Evolutionary conservation across 1,140 invertebrate genomes (phyloP).

Genomic region (Megalopta genalis): DNA sequence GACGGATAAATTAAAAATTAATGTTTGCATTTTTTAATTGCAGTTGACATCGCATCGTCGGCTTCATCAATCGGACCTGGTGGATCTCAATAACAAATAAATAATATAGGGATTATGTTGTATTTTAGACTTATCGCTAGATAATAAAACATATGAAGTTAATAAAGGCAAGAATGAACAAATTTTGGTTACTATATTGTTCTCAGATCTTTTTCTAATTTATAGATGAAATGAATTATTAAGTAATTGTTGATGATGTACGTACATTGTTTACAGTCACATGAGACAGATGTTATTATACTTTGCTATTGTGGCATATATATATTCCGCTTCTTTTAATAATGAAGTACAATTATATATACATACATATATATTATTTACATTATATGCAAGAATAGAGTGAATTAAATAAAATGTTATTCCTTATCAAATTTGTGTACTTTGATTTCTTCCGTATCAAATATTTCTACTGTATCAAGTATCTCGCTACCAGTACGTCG

Average conservation of each 20-base stretch:
- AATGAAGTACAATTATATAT: slow-evolving; percentile 2
- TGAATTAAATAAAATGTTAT: slow-evolving; percentile 29
- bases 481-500: no score
- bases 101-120: slow-evolving; percentile 2
- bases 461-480: no score
- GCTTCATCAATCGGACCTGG: slow-evolving; percentile 30
- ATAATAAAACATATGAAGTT: slow-evolving; percentile 1
- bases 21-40: slow-evolving; percentile 38
- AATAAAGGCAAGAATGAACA: background rate
- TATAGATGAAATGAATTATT: background rate
- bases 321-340: background rate
- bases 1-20: background rate
- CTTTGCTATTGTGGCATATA: background rate
- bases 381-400: slow-evolving; percentile 15
- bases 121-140: slow-evolving; percentile 9
- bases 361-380: background rate
- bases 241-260: background rate
- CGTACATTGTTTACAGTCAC: background rate
- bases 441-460: no score
- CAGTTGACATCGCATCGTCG: slow-evolving; percentile 62
- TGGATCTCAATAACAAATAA: slow-evolving; percentile 51
- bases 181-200: background rate
- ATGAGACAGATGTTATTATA: background rate
- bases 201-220: background rate
- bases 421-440: slow-evolving; percentile 2